Evolutionary conservation across 2,797 vertebrate genomes (phyloP).

Genomic region (Cynodonichthys magdalenae): DNA sequence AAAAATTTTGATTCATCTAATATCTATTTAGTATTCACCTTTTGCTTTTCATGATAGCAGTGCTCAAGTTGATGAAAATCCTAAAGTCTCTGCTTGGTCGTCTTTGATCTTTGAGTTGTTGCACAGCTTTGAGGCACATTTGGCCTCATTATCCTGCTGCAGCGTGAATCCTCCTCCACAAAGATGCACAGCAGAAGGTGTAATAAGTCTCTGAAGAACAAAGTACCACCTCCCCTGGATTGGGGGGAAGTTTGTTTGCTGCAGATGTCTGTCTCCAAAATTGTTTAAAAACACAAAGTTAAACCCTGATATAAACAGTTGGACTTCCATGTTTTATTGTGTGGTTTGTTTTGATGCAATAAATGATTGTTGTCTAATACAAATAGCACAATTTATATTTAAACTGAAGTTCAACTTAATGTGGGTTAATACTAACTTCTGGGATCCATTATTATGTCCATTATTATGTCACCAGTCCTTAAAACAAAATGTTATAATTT

Average conservation of each 20-base stretch:
- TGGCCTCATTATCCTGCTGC: constrained; percentile 13
- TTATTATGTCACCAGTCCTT: no score
- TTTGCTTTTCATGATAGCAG: constrained; percentile 10
- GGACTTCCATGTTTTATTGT: not conserved
- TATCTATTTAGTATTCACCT: constrained; percentile 6
- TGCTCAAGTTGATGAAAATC: constrained; percentile 9
- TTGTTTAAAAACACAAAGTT: not conserved
- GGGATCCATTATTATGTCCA: no score
- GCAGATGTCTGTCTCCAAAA: constrained; percentile 9
- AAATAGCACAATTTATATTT: not conserved
- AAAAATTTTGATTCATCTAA: constrained; percentile 5
- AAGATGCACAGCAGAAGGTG: not conserved
- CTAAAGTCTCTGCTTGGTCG: constrained; percentile 10
- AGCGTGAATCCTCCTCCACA: constrained; percentile 11
- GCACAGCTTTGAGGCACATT: constrained; percentile 18
- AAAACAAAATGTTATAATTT: no score
- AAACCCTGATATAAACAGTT: not conserved
- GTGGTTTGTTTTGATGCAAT: not conserved
- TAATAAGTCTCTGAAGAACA: not conserved
- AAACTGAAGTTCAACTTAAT: not conserved
- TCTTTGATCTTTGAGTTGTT: constrained; percentile 17
- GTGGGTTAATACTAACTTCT: not conserved
- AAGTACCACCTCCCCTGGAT: not conserved
- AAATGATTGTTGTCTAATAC: not conserved
- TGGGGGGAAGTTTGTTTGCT: not conserved